phyloP scores from a whole-genome alignment of 2,113 vertebrate species.

The Pluvialis apricaria region DNA sequence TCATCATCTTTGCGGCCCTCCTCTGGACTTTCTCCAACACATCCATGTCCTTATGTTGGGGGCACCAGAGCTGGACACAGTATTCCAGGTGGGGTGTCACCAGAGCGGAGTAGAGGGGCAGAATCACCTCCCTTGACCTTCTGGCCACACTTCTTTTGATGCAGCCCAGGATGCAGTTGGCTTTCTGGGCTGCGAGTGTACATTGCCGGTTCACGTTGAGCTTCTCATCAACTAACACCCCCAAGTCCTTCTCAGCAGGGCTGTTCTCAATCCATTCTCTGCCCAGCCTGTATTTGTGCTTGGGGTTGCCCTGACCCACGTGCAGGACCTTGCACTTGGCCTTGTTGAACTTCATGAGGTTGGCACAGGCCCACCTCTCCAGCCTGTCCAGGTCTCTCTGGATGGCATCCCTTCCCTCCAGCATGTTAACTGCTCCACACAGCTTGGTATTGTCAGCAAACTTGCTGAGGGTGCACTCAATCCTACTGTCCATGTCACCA shows the following conservation, averaged over 20 bases:
- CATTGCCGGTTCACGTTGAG: not conserved
- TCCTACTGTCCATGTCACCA: not conserved
- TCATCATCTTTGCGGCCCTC: not conserved
- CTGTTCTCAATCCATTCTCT: not conserved
- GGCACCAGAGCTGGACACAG: not conserved
- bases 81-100: not conserved
- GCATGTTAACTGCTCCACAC: not conserved
- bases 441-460: not conserved
- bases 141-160: not conserved
- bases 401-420: not conserved
- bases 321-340: not conserved
- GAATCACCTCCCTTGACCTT: not conserved
- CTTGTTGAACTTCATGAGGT: not conserved
- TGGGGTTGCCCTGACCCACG: not conserved
- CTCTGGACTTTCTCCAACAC: not conserved
- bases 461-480: not conserved
- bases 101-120: not conserved
- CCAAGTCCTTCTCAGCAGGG: not conserved
- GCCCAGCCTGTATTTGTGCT: not conserved
- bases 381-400: not conserved
- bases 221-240: not conserved
- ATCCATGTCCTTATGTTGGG: not conserved
- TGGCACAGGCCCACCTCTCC: not conserved
- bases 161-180: not conserved
- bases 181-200: not conserved